Conservation (phyloP, 2,888 invertebrate genomes). For the Ceramica pisi region DNA sequence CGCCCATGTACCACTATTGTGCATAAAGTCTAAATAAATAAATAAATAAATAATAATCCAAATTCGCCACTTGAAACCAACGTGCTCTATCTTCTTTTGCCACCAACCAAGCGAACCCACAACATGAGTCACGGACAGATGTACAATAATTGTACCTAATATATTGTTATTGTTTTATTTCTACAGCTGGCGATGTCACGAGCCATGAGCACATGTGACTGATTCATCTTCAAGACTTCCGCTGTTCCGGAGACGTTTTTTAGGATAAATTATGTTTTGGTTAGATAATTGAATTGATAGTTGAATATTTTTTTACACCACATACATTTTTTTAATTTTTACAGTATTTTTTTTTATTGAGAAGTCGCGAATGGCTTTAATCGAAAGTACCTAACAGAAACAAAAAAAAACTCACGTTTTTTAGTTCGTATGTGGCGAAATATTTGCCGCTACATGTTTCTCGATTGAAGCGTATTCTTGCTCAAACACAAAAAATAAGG, state of each 20-base stretch:
- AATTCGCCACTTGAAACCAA: conserved; percentile 32
- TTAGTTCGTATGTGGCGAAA: no score
- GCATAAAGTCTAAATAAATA: no score
- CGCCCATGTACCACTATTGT: no score
- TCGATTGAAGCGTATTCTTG: no score
- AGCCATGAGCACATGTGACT: conserved; percentile 25
- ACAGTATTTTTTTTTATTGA: no score
- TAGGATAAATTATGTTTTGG: neutral
- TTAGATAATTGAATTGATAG: neutral
- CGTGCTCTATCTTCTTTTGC: conserved; percentile 41
- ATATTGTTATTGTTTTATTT: conserved; percentile 40
- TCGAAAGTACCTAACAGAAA: no score
- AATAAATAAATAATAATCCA: no score
- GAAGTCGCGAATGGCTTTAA: no score
- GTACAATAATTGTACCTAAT: conserved; percentile 37
- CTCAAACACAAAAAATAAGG: no score
- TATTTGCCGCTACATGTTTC: no score
- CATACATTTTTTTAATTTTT: no score
- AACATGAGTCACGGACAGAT: conserved; percentile 54
- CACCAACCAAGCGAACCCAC: neutral
- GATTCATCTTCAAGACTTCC: conserved; percentile 39
- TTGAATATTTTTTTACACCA: neutral
- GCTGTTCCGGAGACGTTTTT: conserved; percentile 12
- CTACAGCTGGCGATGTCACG: conserved; percentile 46
- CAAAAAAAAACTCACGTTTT: no score